Evolutionary conservation across 1,140 invertebrate species (phyloP).

Genomic region (Oncopodura yosiiana): DNA sequence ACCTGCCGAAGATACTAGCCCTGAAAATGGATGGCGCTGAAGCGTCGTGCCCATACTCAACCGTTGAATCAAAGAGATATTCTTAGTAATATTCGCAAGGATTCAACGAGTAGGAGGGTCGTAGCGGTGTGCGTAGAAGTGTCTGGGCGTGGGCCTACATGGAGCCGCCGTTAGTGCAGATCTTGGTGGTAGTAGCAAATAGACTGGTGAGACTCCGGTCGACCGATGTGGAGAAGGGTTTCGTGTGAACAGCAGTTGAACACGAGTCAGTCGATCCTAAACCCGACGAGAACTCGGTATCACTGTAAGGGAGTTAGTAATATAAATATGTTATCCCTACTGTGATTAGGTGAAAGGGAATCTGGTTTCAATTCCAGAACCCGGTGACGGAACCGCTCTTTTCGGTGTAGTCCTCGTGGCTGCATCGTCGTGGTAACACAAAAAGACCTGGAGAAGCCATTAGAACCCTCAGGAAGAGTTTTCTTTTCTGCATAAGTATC

Average conservation of each 20-base stretch:
- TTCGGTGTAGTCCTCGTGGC: slow-evolving; percentile 47
- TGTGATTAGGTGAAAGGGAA: slow-evolving; percentile 53
- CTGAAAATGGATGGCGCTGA: slow-evolving; percentile 83
- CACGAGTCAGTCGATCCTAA: slow-evolving; percentile 74
- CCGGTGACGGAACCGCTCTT: slow-evolving; percentile 56
- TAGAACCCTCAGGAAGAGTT: slow-evolving; percentile 64
- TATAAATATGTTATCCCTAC: slow-evolving; percentile 40
- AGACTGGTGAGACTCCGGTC: slow-evolving; percentile 71
- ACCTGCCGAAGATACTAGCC: slow-evolving; percentile 78
- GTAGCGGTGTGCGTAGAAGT: slow-evolving; percentile 62
- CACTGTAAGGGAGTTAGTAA: slow-evolving; percentile 20
- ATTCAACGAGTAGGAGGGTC: slow-evolving; percentile 61
- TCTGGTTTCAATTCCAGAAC: slow-evolving; percentile 63
- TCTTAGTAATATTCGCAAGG: slow-evolving; percentile 40
- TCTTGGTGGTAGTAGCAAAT: slow-evolving; percentile 83
- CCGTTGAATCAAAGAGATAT: slow-evolving; percentile 44
- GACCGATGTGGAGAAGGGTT: slow-evolving; percentile 78
- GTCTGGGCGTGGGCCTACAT: slow-evolving; percentile 62
- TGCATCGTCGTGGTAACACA: slow-evolving; percentile 53
- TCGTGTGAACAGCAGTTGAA: slow-evolving; percentile 81
- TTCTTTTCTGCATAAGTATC: slow-evolving; percentile 61
- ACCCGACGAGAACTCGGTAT: slow-evolving; percentile 41
- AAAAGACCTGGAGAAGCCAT: slow-evolving; percentile 58
- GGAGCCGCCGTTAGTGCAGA: slow-evolving; percentile 70
- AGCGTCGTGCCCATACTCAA: slow-evolving; percentile 62